These are phyloP conservation scores for Echinometra lucunter DNA, from an alignment of 53 echinoderm and acorn worm genomes.

Conservation along the genomic window DNA sequence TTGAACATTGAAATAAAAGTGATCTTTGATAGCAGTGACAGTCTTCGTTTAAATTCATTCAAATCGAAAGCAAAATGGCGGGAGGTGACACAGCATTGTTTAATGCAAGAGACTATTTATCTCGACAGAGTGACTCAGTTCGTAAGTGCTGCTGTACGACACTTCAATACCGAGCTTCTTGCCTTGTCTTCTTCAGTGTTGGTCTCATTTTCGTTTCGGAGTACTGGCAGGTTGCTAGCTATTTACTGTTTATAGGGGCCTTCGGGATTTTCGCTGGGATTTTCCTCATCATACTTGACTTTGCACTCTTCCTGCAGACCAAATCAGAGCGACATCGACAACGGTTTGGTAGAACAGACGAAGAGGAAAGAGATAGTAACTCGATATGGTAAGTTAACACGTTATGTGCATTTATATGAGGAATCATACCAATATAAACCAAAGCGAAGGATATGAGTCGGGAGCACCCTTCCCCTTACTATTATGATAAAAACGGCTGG, in stretches of 20 bases:
- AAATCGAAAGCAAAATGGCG: neutral
- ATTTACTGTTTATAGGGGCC: constrained; percentile 28
- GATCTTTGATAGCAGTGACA: neutral
- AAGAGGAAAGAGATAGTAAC: neutral
- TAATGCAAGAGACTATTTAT: neutral
- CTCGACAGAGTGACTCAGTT: neutral
- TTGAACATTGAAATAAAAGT: neutral
- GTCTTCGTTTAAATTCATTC: neutral
- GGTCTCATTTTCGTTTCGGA: constrained; percentile 21
- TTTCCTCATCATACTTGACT: constrained; percentile 55
- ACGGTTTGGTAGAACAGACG: constrained; percentile 39
- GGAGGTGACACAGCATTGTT: neutral
- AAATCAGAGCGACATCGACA: neutral
- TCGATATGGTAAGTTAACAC: constrained; percentile 28
- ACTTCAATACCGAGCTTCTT: constrained; percentile 35
- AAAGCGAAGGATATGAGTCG: too few relatives aligned
- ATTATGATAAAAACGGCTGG: too few relatives aligned
- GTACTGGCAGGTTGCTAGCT: neutral
- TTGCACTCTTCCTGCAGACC: constrained; percentile 31
- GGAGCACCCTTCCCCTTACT: too few relatives aligned
- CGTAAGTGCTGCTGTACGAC: constrained; percentile 45
- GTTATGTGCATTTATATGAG: neutral
- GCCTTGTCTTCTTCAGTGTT: neutral
- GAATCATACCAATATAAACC: too few relatives aligned
- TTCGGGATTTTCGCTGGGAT: constrained; percentile 24